A percentile compares a stretch with the other conserved stretches of the same genome.
Evolutionary conservation across 2,888 invertebrate genomes (phyloP).

Genomic region (Enchytraeus crypticus): DNA sequence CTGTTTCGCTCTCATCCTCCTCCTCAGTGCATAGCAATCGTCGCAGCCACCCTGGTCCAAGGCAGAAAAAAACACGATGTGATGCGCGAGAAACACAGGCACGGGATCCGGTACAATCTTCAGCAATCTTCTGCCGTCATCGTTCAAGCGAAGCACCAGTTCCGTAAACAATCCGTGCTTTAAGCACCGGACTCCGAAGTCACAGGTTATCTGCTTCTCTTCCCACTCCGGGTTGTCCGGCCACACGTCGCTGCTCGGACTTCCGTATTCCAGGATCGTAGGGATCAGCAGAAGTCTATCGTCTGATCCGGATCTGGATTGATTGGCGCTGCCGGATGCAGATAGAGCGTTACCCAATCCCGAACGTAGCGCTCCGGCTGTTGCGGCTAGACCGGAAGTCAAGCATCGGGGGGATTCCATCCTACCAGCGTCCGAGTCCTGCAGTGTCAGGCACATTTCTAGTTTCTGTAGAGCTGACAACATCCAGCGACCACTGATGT

Average conservation of each 20-base stretch:
- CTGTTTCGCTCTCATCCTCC: constrained; percentile 10
- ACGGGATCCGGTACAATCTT: constrained; percentile 28
- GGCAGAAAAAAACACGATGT: constrained; percentile 29
- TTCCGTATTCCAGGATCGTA: constrained; percentile 25
- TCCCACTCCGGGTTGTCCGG: constrained; percentile 31
- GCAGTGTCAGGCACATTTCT: constrained; percentile 24
- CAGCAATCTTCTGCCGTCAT: constrained; percentile 23
- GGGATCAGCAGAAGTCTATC: constrained; percentile 21
- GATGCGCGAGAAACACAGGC: constrained; percentile 29
- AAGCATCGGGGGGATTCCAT: no score
- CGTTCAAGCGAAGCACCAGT: constrained; percentile 22
- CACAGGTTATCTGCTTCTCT: constrained; percentile 30
- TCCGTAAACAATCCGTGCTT: constrained; percentile 27
- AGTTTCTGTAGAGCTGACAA: constrained; percentile 25
- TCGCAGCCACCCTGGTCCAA: constrained; percentile 29
- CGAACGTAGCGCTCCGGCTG: no score
- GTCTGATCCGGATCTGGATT: no score
- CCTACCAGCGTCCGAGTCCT: no score
- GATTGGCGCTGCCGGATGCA: no score
- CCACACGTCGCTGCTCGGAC: constrained; percentile 28
- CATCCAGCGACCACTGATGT: constrained; percentile 19
- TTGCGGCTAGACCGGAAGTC: no score
- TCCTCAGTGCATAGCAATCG: constrained; percentile 23
- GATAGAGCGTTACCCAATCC: no score
- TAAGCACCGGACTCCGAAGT: constrained; percentile 20